A percentile compares a stretch with the other conserved stretches of the same genome.
Conservation (phyloP, 2,888 invertebrate species). For the Steinernema hermaphroditum region DNA sequence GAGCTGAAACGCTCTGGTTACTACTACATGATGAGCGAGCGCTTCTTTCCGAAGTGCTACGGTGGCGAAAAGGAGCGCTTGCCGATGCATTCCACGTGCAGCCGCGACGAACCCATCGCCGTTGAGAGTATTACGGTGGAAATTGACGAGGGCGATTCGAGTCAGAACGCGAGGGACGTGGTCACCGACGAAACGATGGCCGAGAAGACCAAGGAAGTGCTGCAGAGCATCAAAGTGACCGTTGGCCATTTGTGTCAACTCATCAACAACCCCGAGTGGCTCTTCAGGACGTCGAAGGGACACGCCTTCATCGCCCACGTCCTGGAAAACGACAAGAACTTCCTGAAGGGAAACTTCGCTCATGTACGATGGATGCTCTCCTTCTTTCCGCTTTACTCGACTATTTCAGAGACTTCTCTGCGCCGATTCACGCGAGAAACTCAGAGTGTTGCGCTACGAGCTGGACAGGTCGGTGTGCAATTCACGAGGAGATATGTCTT, state of each 20-base stretch:
- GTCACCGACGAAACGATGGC: slow-evolving; percentile 27
- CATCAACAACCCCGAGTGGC: slow-evolving; percentile 32
- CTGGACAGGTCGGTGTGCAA: slow-evolving; percentile 8
- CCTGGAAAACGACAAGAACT: slow-evolving; percentile 26
- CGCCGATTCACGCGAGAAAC: slow-evolving; percentile 25
- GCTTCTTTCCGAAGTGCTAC: slow-evolving; percentile 29
- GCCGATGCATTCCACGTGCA: slow-evolving; percentile 1
- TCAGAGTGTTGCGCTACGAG: slow-evolving; percentile 11
- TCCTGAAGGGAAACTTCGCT: slow-evolving; percentile 17
- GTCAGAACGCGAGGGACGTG: too few species aligned
- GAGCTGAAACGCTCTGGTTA: slow-evolving; percentile 21
- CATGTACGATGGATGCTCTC: neutral
- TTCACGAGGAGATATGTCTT: slow-evolving; percentile 12
- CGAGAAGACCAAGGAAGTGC: slow-evolving; percentile 22
- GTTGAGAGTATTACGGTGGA: slow-evolving; percentile 4
- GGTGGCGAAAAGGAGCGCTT: neutral
- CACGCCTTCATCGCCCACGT: slow-evolving; percentile 30
- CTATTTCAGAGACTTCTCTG: slow-evolving; percentile 12
- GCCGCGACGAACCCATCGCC: slow-evolving; percentile 19
- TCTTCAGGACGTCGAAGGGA: slow-evolving; percentile 19
- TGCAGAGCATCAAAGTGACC: slow-evolving; percentile 19
- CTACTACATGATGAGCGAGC: slow-evolving; percentile 32
- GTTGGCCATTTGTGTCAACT: slow-evolving; percentile 24
- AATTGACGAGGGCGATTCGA: neutral
- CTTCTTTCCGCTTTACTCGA: too few species aligned